phyloP scores from a whole-genome alignment of 2,797 vertebrate species.

The Alcedo quadribrachys region DNA sequence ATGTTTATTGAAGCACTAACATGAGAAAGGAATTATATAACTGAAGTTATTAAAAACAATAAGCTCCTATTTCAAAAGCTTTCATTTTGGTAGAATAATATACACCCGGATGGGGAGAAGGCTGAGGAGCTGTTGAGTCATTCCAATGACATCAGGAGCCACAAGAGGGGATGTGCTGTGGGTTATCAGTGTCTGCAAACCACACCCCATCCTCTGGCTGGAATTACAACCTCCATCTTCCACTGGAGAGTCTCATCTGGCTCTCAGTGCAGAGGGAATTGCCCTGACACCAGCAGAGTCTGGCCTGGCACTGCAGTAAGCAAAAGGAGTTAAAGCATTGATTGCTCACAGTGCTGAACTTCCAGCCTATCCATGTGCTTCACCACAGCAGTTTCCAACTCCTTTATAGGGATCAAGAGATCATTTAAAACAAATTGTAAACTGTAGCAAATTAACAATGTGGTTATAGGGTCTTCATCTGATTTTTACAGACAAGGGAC shows the following conservation, averaged over 20 bases:
- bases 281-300: background rate
- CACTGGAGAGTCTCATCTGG: background rate
- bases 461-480: background rate
- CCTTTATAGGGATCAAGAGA: background rate
- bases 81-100: constrained; percentile 61
- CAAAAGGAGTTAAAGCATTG: background rate
- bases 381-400: background rate
- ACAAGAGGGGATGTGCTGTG: constrained; percentile 24
- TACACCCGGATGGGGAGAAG: constrained; percentile 20
- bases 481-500: background rate
- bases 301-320: background rate
- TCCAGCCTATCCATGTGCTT: background rate
- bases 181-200: constrained; percentile 46
- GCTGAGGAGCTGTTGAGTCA: constrained; percentile 57
- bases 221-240: constrained; percentile 13
- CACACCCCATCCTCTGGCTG: background rate
- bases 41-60: constrained; percentile 77
- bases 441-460: background rate
- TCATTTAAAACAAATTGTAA: background rate
- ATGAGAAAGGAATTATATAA: constrained; percentile 74
- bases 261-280: background rate
- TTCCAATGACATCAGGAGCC: constrained; percentile 69
- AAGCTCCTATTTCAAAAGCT: constrained; percentile 76
- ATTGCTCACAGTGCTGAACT: background rate
- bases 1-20: constrained; percentile 68